Evolutionary conservation across 2,888 invertebrate genomes (phyloP).

Genomic region (Danaus chrysippus): DNA sequence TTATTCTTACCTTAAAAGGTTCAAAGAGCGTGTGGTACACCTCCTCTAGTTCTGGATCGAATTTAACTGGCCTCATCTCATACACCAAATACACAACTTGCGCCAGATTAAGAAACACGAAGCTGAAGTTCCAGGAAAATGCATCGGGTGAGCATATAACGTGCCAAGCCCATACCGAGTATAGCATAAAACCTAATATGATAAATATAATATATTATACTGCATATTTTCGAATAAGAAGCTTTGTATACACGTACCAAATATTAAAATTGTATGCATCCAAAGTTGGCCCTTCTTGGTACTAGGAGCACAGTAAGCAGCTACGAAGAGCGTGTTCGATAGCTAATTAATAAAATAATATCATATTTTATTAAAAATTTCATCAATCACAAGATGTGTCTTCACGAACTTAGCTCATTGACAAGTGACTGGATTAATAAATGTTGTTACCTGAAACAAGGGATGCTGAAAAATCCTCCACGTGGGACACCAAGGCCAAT

Average conservation of each 20-base stretch:
- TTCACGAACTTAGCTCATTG: no score
- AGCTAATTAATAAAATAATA: constrained; percentile 77
- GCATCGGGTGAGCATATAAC: constrained; percentile 92
- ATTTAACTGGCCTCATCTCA: constrained; percentile 89
- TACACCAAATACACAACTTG: constrained; percentile 90
- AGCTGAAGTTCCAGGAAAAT: constrained; percentile 92
- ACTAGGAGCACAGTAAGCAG: constrained; percentile 89
- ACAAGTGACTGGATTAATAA: no score
- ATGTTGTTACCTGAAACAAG: constrained; percentile 64
- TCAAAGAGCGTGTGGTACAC: constrained; percentile 88
- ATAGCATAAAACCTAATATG: constrained; percentile 84
- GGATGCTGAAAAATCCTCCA: constrained; percentile 88
- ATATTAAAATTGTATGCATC: constrained; percentile 88
- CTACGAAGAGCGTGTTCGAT: constrained; percentile 87
- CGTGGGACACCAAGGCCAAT: constrained; percentile 84
- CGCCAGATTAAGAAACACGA: constrained; percentile 88
- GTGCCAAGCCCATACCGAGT: constrained; percentile 94
- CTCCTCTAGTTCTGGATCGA: constrained; percentile 90
- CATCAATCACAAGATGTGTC: no score
- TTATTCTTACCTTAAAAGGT: constrained; percentile 84
- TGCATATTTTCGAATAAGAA: constrained; percentile 1
- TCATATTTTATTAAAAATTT: no score
- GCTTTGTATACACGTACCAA: constrained; percentile 79
- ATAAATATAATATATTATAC: not conserved
- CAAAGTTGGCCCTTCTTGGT: constrained; percentile 88